A percentile compares a stretch with the other conserved stretches of the same genome.
These are phyloP conservation scores for Pseudachorutes palmiensis DNA, from an alignment of 1,140 invertebrate species.

Conservation along the genomic window DNA sequence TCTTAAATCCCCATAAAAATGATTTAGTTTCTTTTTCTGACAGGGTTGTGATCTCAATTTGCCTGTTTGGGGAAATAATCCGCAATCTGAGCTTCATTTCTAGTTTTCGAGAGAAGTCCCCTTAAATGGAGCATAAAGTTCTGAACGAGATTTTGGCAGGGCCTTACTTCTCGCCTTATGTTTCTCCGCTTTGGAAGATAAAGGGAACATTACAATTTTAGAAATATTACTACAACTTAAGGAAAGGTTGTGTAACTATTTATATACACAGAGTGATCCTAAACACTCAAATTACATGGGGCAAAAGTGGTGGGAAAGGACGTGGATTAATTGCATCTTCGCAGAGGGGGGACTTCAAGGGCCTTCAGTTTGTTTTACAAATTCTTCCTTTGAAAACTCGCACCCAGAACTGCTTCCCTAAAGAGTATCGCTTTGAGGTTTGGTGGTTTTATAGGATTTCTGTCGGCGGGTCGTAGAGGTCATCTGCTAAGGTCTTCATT, in stretches of 20 bases:
- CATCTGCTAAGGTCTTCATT: not conserved
- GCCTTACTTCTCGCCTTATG: not conserved
- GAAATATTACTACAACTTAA: not conserved
- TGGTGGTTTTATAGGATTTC: too few relatives aligned
- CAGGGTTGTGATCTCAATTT: slow-evolving; percentile 11
- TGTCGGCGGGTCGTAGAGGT: too few relatives aligned
- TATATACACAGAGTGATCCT: not conserved
- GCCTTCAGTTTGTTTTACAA: not conserved
- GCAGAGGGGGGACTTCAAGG: not conserved
- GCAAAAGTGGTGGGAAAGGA: not conserved
- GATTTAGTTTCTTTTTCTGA: slow-evolving; percentile 10
- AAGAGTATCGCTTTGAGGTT: too few relatives aligned
- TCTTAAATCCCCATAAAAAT: slow-evolving; percentile 9
- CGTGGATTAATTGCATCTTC: slow-evolving; percentile 3
- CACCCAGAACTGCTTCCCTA: not conserved
- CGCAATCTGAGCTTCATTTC: not conserved
- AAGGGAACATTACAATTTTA: not conserved
- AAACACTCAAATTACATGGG: slow-evolving; percentile 12
- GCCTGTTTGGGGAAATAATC: not conserved
- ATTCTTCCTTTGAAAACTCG: not conserved
- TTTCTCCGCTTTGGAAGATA: too few relatives aligned
- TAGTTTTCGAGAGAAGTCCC: not conserved
- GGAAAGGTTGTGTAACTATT: slow-evolving; percentile 6
- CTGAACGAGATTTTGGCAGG: not conserved
- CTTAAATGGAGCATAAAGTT: slow-evolving; percentile 7